A percentile compares a stretch with the other conserved stretches of the same genome.
These are phyloP conservation scores for Psittacula cyanocephala DNA, from an alignment of 2,113 vertebrate genomes.

Conservation along the genomic window DNA sequence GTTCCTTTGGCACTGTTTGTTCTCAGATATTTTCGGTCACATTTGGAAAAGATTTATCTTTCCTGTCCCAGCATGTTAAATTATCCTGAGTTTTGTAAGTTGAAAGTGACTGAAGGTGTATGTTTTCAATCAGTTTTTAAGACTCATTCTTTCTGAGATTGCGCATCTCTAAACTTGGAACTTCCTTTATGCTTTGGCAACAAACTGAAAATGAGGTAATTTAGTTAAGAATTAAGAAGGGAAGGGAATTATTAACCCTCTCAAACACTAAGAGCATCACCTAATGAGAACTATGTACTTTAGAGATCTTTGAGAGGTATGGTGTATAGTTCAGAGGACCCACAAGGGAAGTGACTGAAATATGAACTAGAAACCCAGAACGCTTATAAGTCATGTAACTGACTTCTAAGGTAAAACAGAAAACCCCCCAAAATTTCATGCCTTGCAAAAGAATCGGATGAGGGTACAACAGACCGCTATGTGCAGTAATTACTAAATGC, in stretches of 20 bases:
- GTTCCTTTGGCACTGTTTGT: neutral
- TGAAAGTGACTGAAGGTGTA: conserved; percentile 38
- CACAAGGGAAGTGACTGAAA: neutral
- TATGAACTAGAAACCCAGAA: neutral
- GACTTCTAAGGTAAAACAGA: neutral
- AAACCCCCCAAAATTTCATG: neutral
- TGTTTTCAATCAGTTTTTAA: conserved; percentile 32
- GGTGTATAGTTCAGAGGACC: neutral
- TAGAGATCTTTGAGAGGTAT: neutral
- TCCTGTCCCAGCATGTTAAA: neutral
- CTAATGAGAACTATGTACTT: neutral
- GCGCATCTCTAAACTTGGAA: neutral
- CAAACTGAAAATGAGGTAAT: neutral
- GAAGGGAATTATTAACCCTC: neutral
- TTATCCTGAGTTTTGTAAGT: conserved; percentile 47
- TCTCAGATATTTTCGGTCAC: conserved; percentile 17
- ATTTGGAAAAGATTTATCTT: conserved; percentile 49
- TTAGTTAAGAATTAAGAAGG: neutral
- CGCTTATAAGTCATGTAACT: neutral
- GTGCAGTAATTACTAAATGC: neutral
- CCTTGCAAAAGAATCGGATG: neutral
- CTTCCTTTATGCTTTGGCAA: neutral
- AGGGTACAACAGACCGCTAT: neutral
- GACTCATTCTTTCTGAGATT: neutral
- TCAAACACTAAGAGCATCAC: neutral